These are phyloP conservation scores for Heteronetta atricapilla DNA, from an alignment of 2,113 vertebrate genomes.

Conservation along the genomic window DNA sequence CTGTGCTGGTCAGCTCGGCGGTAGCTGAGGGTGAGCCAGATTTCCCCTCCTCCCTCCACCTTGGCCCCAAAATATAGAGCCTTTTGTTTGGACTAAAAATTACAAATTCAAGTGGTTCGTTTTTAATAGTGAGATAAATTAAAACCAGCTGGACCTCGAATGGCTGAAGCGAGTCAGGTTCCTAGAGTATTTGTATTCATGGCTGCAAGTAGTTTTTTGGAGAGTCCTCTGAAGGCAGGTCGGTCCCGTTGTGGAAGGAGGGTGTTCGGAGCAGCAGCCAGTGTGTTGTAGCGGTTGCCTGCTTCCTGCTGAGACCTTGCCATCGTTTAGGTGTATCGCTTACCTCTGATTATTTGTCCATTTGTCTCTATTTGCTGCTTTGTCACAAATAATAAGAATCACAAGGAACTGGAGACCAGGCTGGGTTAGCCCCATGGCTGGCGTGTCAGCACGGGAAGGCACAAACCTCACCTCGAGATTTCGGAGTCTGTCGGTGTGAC, in stretches of 20 bases:
- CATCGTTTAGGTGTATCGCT: background rate
- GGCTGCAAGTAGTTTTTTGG: background rate
- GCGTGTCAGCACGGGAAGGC: fast-evolving
- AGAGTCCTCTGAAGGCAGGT: background rate
- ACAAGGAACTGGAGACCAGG: background rate
- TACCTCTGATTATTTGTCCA: background rate
- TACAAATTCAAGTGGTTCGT: background rate
- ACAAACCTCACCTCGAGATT: background rate
- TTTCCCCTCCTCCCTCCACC: background rate
- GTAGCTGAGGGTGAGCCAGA: background rate
- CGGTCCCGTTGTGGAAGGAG: background rate
- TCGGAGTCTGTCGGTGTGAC: background rate
- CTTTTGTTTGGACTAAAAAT: conserved; percentile 35
- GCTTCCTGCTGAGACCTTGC: background rate
- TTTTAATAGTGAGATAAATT: background rate
- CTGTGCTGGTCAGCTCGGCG: background rate
- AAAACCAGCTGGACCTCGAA: conserved; percentile 19
- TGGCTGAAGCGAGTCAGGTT: background rate
- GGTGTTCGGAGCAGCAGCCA: background rate
- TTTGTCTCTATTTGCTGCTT: background rate
- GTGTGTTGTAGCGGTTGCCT: background rate
- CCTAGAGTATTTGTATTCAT: background rate
- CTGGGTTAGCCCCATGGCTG: background rate
- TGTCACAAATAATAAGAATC: background rate
- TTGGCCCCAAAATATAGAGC: background rate